phyloP scores from a whole-genome alignment of 1,140 invertebrate genomes.

The Papilio machaon region DNA sequence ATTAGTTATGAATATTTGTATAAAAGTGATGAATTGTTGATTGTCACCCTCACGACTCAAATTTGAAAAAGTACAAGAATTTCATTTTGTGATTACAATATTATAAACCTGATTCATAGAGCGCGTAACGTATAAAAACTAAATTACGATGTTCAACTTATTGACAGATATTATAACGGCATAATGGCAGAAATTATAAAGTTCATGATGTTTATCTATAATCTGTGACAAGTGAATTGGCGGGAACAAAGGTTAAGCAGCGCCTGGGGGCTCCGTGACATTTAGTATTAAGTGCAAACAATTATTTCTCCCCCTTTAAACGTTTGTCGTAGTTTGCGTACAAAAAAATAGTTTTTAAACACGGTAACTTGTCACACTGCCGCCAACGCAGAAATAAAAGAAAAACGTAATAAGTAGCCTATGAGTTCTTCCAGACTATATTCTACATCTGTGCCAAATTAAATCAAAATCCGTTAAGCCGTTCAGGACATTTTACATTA shows the following conservation, averaged over 20 bases:
- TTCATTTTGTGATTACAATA: too few relatives aligned
- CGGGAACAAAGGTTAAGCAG: constrained; percentile 37
- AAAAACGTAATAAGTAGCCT: too few relatives aligned
- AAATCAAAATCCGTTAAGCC: too few relatives aligned
- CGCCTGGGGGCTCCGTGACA: constrained; percentile 33
- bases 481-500: too few relatives aligned
- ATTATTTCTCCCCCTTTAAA: constrained; percentile 28
- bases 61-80: too few relatives aligned
- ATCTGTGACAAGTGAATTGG: constrained; percentile 39
- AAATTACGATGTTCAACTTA: constrained; percentile 8
- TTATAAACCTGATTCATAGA: neutral
- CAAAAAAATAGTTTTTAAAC: neutral
- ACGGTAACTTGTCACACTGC: too few relatives aligned
- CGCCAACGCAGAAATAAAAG: too few relatives aligned
- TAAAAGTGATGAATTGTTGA: too few relatives aligned
- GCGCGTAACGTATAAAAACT: neutral
- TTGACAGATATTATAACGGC: constrained; percentile 22
- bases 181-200: constrained; percentile 36
- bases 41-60: too few relatives aligned
- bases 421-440: too few relatives aligned
- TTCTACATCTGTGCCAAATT: too few relatives aligned
- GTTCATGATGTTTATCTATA: constrained; percentile 35
- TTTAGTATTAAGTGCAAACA: constrained; percentile 29
- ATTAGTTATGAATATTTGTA: too few relatives aligned
- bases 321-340: neutral